phyloP scores from a whole-genome alignment of 2,113 vertebrate species.

The Oplegnathus fasciatus region DNA sequence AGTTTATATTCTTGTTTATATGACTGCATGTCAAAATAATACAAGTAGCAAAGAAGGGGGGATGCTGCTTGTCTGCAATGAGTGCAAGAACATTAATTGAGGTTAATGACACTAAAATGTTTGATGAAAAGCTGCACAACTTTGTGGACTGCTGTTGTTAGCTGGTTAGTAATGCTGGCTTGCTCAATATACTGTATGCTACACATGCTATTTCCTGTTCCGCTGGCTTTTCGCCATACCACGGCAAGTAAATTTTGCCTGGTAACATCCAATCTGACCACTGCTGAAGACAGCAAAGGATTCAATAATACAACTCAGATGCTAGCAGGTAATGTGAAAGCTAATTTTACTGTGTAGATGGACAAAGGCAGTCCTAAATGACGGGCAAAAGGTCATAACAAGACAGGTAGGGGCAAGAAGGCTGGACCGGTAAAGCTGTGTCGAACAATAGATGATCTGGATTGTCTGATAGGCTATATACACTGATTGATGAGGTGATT shows the following conservation, averaged over 20 bases:
- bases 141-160: background rate
- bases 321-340: background rate
- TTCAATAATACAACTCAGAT: background rate
- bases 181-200: background rate
- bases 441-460: background rate
- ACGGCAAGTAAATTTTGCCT: background rate
- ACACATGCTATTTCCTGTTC: background rate
- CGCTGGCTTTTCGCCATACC: background rate
- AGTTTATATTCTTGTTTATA: background rate
- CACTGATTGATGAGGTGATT: background rate
- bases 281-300: background rate
- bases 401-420: background rate
- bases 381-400: background rate
- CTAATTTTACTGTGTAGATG: background rate
- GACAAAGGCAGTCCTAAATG: background rate
- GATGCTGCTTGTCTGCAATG: background rate
- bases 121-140: background rate
- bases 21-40: background rate
- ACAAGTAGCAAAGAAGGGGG: too few species aligned
- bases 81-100: background rate
- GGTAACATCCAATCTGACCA: background rate
- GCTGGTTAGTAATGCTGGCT: background rate
- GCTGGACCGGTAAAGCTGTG: too few species aligned
- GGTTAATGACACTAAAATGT: background rate
- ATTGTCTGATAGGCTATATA: background rate